Conservation (phyloP, 2,113 vertebrate species). For the Mionectes macconnelli region DNA sequence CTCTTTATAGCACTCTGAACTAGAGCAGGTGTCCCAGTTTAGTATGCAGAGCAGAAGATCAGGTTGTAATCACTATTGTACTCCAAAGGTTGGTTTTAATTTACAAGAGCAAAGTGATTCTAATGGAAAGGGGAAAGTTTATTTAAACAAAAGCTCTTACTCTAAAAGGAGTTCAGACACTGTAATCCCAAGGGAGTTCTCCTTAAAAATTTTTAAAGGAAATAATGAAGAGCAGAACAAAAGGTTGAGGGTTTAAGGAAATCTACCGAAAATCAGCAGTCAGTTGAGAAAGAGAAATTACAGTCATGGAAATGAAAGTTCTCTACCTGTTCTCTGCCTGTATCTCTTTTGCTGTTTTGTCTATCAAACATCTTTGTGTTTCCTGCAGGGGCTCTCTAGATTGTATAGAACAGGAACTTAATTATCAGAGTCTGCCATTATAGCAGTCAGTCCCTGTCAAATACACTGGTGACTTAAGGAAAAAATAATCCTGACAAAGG, state of each 20-base stretch:
- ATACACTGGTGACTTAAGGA: background rate
- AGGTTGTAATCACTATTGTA: conserved; percentile 23
- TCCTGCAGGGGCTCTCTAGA: background rate
- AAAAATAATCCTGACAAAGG: background rate
- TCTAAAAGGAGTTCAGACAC: background rate
- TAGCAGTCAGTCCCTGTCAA: background rate
- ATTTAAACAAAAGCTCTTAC: conserved; percentile 35
- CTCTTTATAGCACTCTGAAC: background rate
- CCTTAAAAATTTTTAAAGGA: background rate
- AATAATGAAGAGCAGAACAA: background rate
- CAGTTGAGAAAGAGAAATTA: background rate
- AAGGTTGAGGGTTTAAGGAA: background rate
- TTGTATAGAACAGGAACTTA: background rate
- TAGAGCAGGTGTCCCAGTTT: background rate
- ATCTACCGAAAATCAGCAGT: background rate
- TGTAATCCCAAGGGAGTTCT: background rate
- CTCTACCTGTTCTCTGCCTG: background rate
- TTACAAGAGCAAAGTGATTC: conserved; percentile 34
- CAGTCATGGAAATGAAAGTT: background rate
- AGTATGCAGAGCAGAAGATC: background rate
- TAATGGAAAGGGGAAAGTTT: conserved; percentile 8
- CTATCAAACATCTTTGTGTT: background rate
- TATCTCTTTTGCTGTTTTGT: background rate
- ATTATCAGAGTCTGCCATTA: background rate
- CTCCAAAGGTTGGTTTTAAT: conserved; percentile 44